A percentile compares a stretch with the other conserved stretches of the same genome.
phyloP scores from a whole-genome alignment of 2,888 invertebrate genomes.

The Trichogramma dendrolimi region DNA sequence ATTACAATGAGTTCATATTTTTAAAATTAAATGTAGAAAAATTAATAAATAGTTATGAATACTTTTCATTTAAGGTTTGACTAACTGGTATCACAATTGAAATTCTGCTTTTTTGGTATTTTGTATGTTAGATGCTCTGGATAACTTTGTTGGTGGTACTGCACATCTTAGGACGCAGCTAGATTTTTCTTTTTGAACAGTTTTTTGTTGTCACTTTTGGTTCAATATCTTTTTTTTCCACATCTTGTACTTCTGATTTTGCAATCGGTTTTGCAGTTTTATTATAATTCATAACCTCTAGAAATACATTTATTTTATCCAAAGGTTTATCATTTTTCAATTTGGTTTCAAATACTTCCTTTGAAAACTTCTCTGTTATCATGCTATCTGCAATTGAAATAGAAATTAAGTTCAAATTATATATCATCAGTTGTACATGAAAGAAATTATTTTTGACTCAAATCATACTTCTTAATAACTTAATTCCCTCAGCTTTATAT shows the following conservation, averaged over 20 bases:
- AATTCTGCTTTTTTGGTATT: too few species aligned
- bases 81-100: too few species aligned
- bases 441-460: slow-evolving; percentile 1
- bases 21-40: too few species aligned
- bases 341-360: slow-evolving; percentile 32
- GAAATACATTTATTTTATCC: slow-evolving; percentile 30
- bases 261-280: slow-evolving; percentile 19
- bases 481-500: slow-evolving; percentile 43
- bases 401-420: slow-evolving; percentile 8
- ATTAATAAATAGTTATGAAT: too few species aligned
- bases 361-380: slow-evolving; percentile 38
- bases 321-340: slow-evolving; percentile 9
- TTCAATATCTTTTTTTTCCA: not conserved
- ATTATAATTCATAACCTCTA: slow-evolving; percentile 31
- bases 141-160: not conserved
- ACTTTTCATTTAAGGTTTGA: too few species aligned
- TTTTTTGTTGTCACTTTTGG: not conserved
- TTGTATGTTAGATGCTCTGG: too few species aligned
- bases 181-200: slow-evolving; percentile 1
- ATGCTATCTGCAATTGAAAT: slow-evolving; percentile 38
- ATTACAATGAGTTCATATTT: too few species aligned
- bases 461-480: slow-evolving; percentile 41
- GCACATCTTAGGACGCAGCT: slow-evolving; percentile 22
- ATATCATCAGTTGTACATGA: slow-evolving; percentile 1
- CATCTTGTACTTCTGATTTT: slow-evolving; percentile 2